Evolutionary conservation across 2,888 invertebrate genomes (phyloP), one percentile per base, ranked within the genome.

Genomic region (Desoria tigrina): DNA sequence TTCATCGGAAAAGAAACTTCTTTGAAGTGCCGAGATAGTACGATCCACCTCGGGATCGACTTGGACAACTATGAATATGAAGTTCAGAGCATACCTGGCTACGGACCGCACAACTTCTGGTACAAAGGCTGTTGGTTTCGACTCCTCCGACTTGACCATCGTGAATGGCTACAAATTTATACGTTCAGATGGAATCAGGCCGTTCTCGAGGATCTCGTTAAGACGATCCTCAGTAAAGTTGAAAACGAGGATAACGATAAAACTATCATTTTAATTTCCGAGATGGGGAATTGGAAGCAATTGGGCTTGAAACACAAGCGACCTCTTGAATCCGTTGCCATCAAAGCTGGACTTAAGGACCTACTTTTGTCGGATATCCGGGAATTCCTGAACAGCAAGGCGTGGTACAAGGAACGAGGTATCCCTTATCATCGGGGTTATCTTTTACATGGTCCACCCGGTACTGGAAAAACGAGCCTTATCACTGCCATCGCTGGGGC

Each of bases 351-450:
- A 18, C 18, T 37, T 1, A 57, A 54, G 4, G 50, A 65, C 23
- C 53, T 42, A 26, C 23, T 70, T 26, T 2, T 65, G 37, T 18
- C 2, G 2, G 70, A 70, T 42, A 50, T 67, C 2, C 54, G 60
- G 14, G 62, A 54, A 4, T 70, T 65, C 51, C 14, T 65, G 2
- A 42, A 39, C 2, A 39, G 57, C 16, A 26, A 57, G 16, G 55
- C 55, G 37, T 71, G 68, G 68, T 71, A 71, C 42, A 2, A 49
- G 4, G 68, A 71, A 6, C 61, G 65, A 18, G 66, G 66, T 1
- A 71, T 71, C 28, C 71, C 71, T n/a, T 66, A 71, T 24, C 63
- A 68, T 4, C 24, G 71, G 26, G 66, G 68, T 1, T 71, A 71
- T 37, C 59, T 71, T 16, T 39, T 71, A 14, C 64, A 68, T 60